A percentile compares a stretch with the other conserved stretches of the same genome.
phyloP scores from a whole-genome alignment of 2,797 vertebrate species.

The Sebastolobus altivelis region DNA sequence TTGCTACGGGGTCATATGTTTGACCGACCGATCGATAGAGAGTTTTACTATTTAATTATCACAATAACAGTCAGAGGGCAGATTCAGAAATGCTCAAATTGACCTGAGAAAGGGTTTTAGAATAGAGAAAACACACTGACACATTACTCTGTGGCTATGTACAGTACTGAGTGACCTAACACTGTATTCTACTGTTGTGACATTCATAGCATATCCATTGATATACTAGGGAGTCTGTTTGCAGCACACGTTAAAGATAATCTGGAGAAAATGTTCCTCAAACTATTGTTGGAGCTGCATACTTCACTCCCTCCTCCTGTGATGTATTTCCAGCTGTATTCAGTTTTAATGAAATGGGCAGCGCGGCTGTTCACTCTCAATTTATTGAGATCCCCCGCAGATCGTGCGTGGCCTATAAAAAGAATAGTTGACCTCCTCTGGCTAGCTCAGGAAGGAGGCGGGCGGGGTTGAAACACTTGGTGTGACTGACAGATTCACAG shows the following conservation, averaged over 20 bases:
- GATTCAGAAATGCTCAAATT: constrained; percentile 28
- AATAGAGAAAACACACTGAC: constrained; percentile 25
- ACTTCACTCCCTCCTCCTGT: constrained; percentile 21
- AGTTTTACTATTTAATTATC: constrained; percentile 22
- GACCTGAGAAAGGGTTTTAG: constrained; percentile 9
- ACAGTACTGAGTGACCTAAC: constrained; percentile 75
- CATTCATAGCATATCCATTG: constrained; percentile 55
- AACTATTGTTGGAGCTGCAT: constrained; percentile 37
- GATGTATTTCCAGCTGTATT: constrained; percentile 48
- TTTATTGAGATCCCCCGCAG: constrained; percentile 50
- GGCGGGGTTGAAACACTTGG: not conserved
- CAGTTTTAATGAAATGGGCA: constrained; percentile 50
- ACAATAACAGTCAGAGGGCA: constrained; percentile 13
- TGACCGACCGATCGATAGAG: constrained; percentile 13
- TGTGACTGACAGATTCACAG: constrained; percentile 43
- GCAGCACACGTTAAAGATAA: constrained; percentile 11
- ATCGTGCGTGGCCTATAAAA: constrained; percentile 43
- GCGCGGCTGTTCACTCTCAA: constrained; percentile 29
- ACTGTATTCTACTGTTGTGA: constrained; percentile 76
- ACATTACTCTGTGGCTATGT: constrained; percentile 45
- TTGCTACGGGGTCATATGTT: constrained; percentile 39
- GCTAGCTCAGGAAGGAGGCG: constrained; percentile 23
- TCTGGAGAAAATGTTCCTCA: constrained; percentile 3
- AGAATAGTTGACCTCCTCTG: constrained; percentile 39
- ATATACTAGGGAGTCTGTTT: constrained; percentile 29